These are phyloP conservation scores for Pluvianellus socialis DNA, from an alignment of 2,113 vertebrate genomes.

Conservation along the genomic window DNA sequence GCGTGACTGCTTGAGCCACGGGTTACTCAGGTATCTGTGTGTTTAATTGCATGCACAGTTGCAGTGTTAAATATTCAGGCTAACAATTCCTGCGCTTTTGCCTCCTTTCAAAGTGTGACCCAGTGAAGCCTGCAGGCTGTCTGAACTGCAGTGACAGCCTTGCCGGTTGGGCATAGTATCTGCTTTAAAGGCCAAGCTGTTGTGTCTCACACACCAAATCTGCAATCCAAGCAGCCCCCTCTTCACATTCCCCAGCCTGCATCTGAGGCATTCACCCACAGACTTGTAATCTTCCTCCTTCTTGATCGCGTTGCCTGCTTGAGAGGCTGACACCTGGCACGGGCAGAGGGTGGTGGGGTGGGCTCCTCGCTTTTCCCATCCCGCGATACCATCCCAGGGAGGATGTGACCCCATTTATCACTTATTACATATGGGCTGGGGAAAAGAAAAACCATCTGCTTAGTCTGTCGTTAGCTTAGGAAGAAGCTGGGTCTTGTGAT, in stretches of 20 bases:
- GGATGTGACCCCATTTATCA: not conserved
- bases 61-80: not conserved
- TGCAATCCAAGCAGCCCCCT: not conserved
- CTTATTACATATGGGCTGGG: fast-evolving
- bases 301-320: not conserved
- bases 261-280: not conserved
- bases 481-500: not conserved
- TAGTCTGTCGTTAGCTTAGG: not conserved
- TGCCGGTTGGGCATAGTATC: not conserved
- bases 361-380: not conserved
- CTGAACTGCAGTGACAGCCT: not conserved
- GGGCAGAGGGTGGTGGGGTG: not conserved
- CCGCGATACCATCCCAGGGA: not conserved
- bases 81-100: not conserved
- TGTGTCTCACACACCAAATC: not conserved
- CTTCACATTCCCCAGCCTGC: not conserved
- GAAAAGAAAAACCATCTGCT: not conserved
- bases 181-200: not conserved
- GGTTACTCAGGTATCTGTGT: not conserved
- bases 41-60: not conserved
- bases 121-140: not conserved
- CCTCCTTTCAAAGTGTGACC: not conserved
- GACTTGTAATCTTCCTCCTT: not conserved
- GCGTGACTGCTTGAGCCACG: not conserved
- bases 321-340: not conserved